These are phyloP conservation scores for Drosophila takahashii DNA, from an alignment of 1,140 invertebrate genomes.

Conservation along the genomic window DNA sequence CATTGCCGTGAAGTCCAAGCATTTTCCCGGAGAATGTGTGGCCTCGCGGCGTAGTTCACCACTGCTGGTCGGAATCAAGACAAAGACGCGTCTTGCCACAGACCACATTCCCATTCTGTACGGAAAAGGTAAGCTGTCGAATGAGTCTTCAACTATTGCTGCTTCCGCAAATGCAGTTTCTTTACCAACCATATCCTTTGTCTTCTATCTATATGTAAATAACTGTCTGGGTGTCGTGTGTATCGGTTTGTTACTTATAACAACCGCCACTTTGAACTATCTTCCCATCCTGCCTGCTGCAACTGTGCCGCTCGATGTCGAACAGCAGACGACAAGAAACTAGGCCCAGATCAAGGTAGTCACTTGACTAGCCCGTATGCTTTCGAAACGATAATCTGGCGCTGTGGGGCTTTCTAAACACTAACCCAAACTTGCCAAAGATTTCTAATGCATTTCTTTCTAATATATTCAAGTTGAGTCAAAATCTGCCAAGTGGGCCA, in stretches of 20 bases:
- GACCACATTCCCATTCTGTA: slow-evolving; percentile 99
- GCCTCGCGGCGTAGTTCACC: slow-evolving; percentile 98
- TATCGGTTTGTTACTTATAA: slow-evolving; percentile 39
- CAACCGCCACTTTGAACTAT: slow-evolving; percentile 30
- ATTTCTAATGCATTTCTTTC: not conserved
- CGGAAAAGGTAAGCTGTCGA: slow-evolving; percentile 84
- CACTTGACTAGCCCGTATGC: slow-evolving; percentile 23
- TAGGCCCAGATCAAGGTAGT: slow-evolving; percentile 74
- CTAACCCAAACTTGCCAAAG: slow-evolving; percentile 13
- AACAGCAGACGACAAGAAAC: slow-evolving; percentile 74
- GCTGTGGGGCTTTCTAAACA: slow-evolving; percentile 18
- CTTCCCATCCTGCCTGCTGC: slow-evolving; percentile 23
- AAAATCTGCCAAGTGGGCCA: no score
- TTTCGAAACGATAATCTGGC: slow-evolving; percentile 20
- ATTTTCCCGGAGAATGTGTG: slow-evolving; percentile 98
- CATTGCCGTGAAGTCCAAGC: slow-evolving; percentile 97
- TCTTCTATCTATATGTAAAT: slow-evolving; percentile 57
- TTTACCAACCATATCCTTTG: slow-evolving; percentile 27
- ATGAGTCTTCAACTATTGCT: not conserved
- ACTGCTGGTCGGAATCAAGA: slow-evolving; percentile 98
- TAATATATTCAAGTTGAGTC: not conserved
- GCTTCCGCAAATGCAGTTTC: not conserved
- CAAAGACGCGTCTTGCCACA: slow-evolving; percentile 94
- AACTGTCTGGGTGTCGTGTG: slow-evolving; percentile 52
- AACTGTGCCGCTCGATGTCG: slow-evolving; percentile 33